phyloP scores from a whole-genome alignment of 2,888 invertebrate genomes.

The Synanthedon tipuliformis region DNA sequence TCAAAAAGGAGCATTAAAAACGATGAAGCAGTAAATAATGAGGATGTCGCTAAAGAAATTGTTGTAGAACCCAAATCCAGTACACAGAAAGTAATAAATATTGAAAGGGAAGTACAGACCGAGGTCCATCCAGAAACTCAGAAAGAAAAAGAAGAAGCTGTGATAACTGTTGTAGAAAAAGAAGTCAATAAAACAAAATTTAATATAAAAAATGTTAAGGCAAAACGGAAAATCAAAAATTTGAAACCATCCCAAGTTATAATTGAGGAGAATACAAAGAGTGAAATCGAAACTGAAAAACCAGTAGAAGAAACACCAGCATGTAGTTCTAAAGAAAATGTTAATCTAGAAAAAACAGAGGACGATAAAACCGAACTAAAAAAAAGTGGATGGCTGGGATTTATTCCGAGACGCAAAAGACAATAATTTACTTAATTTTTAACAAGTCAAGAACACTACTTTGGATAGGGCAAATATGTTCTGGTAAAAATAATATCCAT shows the following conservation, averaged over 20 bases:
- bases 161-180: neutral
- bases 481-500: too few species aligned
- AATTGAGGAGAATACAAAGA: neutral
- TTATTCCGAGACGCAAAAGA: neutral
- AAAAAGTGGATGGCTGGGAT: neutral
- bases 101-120: neutral
- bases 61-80: too few species aligned
- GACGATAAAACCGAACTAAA: neutral
- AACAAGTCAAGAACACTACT: too few species aligned
- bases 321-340: neutral
- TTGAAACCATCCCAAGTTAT: neutral
- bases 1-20: neutral
- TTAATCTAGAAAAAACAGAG: neutral
- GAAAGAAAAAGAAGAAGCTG: neutral
- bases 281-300: neutral
- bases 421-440: neutral
- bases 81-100: neutral
- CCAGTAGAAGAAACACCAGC: neutral
- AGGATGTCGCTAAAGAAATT: neutral
- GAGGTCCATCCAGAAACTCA: too few species aligned
- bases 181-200: neutral
- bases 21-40: neutral
- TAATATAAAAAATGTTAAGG: neutral
- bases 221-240: constrained; percentile 1
- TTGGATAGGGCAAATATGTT: too few species aligned